phyloP scores from a whole-genome alignment of 2,888 invertebrate genomes.

The Dryobotodes eremita region DNA sequence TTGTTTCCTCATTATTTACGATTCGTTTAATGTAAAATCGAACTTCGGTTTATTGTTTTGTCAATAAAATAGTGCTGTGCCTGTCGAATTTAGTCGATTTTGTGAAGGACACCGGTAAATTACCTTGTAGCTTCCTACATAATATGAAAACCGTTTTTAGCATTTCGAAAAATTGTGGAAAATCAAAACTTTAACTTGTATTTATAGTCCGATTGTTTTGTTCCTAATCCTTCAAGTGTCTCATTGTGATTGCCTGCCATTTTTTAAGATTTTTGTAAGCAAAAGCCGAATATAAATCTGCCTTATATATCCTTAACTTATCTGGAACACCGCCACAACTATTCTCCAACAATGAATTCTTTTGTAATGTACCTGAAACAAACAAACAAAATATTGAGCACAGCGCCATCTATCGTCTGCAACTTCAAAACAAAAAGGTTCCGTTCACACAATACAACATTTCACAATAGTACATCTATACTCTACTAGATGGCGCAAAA shows the following conservation, averaged over 20 bases:
- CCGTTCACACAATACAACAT: neutral
- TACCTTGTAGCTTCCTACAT: neutral
- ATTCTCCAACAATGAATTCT: neutral
- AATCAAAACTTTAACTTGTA: neutral
- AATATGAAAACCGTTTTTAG: neutral
- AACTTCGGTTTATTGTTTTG: constrained; percentile 41
- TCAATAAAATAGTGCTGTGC: constrained; percentile 46
- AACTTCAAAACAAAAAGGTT: constrained; percentile 41
- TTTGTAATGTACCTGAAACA: constrained; percentile 63
- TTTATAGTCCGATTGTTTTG: neutral
- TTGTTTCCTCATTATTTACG: constrained; percentile 50
- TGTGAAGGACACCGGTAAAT: constrained; percentile 5
- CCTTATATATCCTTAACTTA: constrained; percentile 10
- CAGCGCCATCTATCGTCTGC: constrained; percentile 60
- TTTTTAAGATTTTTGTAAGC: neutral
- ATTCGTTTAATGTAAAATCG: constrained; percentile 42
- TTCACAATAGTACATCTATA: constrained; percentile 49
- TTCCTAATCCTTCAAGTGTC: neutral
- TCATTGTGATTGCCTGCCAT: neutral
- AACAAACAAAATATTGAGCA: constrained; percentile 55
- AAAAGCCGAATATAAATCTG: neutral
- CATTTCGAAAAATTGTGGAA: neutral
- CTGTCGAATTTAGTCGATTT: constrained; percentile 14
- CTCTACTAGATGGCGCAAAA: constrained; percentile 63
- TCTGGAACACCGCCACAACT: constrained; percentile 13